Evolutionary conservation across 2,113 vertebrate species (phyloP).

Genomic region (Litocranius walleri): DNA sequence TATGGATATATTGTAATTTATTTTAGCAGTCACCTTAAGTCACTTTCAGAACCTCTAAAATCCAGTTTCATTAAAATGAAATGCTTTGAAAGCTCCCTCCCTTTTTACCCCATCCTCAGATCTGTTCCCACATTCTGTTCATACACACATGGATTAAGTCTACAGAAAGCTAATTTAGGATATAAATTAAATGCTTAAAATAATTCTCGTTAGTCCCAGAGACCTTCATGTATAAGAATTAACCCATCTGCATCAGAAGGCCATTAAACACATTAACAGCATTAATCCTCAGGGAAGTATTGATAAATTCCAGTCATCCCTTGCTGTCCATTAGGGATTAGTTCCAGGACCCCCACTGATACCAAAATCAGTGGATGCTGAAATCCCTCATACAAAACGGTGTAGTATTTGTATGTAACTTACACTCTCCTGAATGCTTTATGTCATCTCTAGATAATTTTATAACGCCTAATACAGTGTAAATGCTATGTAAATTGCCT

Average conservation of each 20-base stretch:
- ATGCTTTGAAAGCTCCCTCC: neutral
- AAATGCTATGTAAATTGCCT: neutral
- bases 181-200: conserved; percentile 31
- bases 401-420: neutral
- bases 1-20: neutral
- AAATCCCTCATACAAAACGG: neutral
- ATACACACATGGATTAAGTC: neutral
- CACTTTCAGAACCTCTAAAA: neutral
- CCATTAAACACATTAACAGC: neutral
- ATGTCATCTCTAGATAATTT: neutral
- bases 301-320: neutral
- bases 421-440: neutral
- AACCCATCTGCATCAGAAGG: neutral
- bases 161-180: neutral
- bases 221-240: neutral
- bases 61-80: neutral
- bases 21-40: neutral
- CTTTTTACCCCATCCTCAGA: neutral
- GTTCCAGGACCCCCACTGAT: neutral
- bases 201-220: neutral
- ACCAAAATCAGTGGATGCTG: neutral
- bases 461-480: neutral
- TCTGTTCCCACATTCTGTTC: neutral
- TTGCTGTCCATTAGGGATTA: neutral
- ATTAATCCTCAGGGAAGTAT: neutral